These are phyloP conservation scores for Cataglyphis livida DNA, from an alignment of 2,888 invertebrate species.

Conservation along the genomic window DNA sequence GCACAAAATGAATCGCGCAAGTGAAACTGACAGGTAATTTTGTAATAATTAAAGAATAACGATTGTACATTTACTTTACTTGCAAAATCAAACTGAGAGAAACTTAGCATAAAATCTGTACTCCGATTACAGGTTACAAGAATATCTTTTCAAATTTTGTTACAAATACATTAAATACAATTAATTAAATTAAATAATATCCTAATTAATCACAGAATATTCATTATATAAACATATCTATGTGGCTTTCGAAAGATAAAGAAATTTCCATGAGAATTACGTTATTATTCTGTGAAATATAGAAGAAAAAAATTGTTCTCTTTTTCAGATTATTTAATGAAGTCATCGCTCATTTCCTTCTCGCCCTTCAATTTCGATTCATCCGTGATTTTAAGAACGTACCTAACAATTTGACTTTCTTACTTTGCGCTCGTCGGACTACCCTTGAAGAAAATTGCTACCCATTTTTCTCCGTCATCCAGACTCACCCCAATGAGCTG, in stretches of 20 bases:
- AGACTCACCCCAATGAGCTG: slow-evolving; percentile 56
- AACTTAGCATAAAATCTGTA: background rate
- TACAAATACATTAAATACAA: background rate
- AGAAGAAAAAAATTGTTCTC: slow-evolving; percentile 26
- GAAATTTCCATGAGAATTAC: slow-evolving; percentile 32
- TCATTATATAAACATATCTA: background rate
- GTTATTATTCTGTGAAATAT: slow-evolving; percentile 23
- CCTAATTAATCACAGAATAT: background rate
- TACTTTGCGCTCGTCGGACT: slow-evolving; percentile 66
- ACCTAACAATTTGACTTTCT: slow-evolving; percentile 74
- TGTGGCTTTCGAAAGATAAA: background rate
- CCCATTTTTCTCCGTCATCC: slow-evolving; percentile 75
- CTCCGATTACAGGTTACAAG: too few relatives aligned
- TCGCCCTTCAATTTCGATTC: slow-evolving; percentile 60
- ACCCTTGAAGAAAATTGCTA: slow-evolving; percentile 70
- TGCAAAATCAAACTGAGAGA: background rate
- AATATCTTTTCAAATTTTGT: background rate
- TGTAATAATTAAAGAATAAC: slow-evolving; percentile 75
- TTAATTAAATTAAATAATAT: slow-evolving; percentile 1
- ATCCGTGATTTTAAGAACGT: slow-evolving; percentile 69
- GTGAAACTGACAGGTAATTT: slow-evolving; percentile 81
- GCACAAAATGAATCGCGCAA: slow-evolving; percentile 80
- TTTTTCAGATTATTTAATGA: slow-evolving; percentile 49
- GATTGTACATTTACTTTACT: slow-evolving; percentile 30
- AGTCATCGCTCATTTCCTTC: slow-evolving; percentile 53